These are phyloP conservation scores for Aphelinus certus DNA, from an alignment of 1,140 invertebrate species.

Conservation along the genomic window DNA sequence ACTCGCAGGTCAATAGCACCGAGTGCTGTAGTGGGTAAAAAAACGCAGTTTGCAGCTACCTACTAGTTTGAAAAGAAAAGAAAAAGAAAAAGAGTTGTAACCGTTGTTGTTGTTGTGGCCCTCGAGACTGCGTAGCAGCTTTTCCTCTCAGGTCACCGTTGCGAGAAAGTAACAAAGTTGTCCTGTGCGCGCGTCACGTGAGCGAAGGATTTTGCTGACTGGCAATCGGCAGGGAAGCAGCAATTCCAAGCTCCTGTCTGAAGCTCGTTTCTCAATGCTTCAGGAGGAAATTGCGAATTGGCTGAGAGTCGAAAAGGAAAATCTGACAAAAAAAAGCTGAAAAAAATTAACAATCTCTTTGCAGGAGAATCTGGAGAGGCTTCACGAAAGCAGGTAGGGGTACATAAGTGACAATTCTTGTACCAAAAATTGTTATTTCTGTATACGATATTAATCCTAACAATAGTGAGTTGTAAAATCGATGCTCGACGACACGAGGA, in stretches of 20 bases:
- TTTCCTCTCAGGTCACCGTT: conserved; percentile 9
- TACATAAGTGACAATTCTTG: conserved; percentile 24
- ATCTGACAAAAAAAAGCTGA: background rate
- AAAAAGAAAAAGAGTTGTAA: too few relatives aligned
- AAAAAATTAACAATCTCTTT: conserved; percentile 32
- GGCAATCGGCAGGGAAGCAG: too few relatives aligned
- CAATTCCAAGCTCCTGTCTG: conserved; percentile 20
- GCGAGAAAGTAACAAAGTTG: background rate
- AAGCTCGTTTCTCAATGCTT: background rate
- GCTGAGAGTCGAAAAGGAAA: background rate
- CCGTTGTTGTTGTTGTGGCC: too few relatives aligned
- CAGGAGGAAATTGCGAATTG: conserved; percentile 11
- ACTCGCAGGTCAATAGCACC: too few relatives aligned
- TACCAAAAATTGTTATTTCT: conserved; percentile 32
- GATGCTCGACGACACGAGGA: too few relatives aligned
- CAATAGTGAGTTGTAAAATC: too few relatives aligned
- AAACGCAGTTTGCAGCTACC: too few relatives aligned
- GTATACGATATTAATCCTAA: background rate
- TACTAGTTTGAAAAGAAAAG: too few relatives aligned
- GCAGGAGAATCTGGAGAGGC: conserved; percentile 25
- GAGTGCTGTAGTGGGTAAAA: too few relatives aligned
- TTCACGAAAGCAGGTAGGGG: conserved; percentile 29
- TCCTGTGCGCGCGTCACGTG: too few relatives aligned
- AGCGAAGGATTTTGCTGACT: too few relatives aligned
- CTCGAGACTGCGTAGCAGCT: too few relatives aligned